Evolutionary conservation across 1,140 invertebrate genomes (phyloP), one percentile per base, ranked within the genome.

Genomic region (Agrypnia vestita): DNA sequence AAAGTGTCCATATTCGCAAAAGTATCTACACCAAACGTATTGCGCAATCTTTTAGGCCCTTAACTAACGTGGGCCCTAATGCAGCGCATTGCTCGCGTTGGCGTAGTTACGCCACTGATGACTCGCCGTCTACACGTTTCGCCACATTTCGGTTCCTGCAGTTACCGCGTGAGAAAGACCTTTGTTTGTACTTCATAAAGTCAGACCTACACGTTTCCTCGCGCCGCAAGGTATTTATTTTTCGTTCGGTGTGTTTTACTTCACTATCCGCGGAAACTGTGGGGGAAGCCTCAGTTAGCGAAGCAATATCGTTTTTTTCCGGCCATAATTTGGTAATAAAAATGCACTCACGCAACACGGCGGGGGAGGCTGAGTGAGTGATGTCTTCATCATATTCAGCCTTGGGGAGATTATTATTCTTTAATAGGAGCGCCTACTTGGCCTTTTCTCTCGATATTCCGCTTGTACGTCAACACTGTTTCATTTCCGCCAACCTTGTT

Each of bases 281-380:
- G 9, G 53, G 10, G 53, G 53, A 74, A 74, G 53, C 71, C 49
- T 10, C 71, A 55, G 51, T 74, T 56, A 44, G 71, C 71, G 35
- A n/a, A 10, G 71, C 71, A 53, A 74, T 74, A 74, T 74, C 53
- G 71, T 35, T 17, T 56, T 72, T 56, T 74, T 13, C 71, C 25
- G 13, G n/a, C n/a, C 49, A 55, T 74, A 74, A 74, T 74, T 74
- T 25, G 71, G 51, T 74, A 55, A 74, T 74, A 74, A 74, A 74
- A 74, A 74, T 74, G 71, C 71, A 74, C 71, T 74, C 71, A 55
- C 71, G 69, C 69, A 72, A 72, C 25, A 53, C 51, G 69, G 69
- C 49, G 51, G 25, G 53, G 71, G 71, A 74, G 51, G 55, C 53
- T 21, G 35, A 15, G 35, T 56, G 71, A 74, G 44, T 44, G 71